These are phyloP conservation scores for Drosophila dives DNA, from an alignment of 2,888 invertebrate species.

Conservation along the genomic window DNA sequence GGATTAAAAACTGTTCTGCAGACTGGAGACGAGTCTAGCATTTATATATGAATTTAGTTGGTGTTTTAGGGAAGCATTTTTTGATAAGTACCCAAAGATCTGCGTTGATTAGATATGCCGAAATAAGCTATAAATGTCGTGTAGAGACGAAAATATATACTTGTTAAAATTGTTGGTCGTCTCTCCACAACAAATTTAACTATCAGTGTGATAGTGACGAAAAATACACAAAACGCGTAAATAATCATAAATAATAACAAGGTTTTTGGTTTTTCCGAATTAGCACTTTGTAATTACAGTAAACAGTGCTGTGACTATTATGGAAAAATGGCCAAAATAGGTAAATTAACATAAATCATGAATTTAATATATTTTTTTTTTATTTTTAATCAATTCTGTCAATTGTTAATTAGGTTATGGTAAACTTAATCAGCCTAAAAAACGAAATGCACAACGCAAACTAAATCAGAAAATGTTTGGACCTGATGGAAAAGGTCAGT, in stretches of 20 bases:
- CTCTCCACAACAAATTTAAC: background rate
- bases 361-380: background rate
- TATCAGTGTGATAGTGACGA: background rate
- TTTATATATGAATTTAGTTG: constrained; percentile 9
- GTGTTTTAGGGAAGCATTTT: background rate
- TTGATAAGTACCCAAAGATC: constrained; percentile 8
- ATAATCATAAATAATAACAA: background rate
- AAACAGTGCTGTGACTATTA: no score
- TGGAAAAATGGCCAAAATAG: background rate
- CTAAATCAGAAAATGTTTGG: background rate
- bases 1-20: background rate
- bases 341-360: background rate
- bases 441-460: background rate
- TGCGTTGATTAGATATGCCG: constrained; percentile 29
- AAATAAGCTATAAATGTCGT: constrained; percentile 9
- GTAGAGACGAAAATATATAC: background rate
- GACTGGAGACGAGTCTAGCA: background rate
- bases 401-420: background rate
- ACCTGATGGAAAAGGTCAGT: constrained; percentile 4
- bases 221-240: background rate
- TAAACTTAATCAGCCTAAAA: background rate
- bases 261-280: no score
- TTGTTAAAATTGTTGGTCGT: background rate
- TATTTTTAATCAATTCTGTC: background rate
- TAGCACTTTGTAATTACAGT: no score